Base-by-base conservation (phyloP, 2,797 vertebrate species). In the Potorous gilbertii region DNA sequence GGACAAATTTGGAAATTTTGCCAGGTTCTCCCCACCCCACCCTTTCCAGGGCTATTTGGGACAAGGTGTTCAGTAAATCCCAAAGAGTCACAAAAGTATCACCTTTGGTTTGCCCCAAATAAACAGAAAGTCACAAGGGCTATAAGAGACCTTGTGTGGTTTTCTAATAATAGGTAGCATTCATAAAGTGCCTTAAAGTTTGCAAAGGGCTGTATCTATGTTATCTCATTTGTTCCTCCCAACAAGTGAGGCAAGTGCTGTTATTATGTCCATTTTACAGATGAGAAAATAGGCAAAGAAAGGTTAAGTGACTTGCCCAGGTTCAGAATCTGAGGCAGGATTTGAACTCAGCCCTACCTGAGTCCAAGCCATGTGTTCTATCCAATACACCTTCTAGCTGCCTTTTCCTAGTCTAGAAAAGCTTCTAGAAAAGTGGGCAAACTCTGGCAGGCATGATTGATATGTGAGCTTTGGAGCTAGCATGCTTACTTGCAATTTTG, bases 1-100 rank as follows among this genome's bases (percentile, higher is more conserved):
- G 87, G 96, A 62, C 29, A 96, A 81, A 91, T 66, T 55, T 91
- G 29, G 62, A 29, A n/a, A 94, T 54, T 12, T 93, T 24, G 34
- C 55, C 59, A 56, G 52, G 55, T 13, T 2, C 5, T 87, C 11
- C 24, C 55, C 40, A 62, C 29, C n/a, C 24, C 1, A 56, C 5
- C 0, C 1, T 50, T 10, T 12, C 2, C 1, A 29, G 81, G 29
- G 54, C 52, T 55, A 87, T 62, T 6, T 21, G 34, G n/a, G 9
- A 54, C 14, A 11, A 34, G 28, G 1, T 0, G 5, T 6, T 55
- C 93, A 90, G 54, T 52, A 56, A n/a, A 24, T 81, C 55, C 13
- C 9, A 5, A 24, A 31, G 94, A 91, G 34, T 31, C 1, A 34
- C 81, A 54, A 55, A 28, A 92, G 5, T 40, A 21, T 55, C 81